Evolutionary conservation across 2,797 vertebrate species (phyloP).

Genomic region (Myotis pilosus): DNA sequence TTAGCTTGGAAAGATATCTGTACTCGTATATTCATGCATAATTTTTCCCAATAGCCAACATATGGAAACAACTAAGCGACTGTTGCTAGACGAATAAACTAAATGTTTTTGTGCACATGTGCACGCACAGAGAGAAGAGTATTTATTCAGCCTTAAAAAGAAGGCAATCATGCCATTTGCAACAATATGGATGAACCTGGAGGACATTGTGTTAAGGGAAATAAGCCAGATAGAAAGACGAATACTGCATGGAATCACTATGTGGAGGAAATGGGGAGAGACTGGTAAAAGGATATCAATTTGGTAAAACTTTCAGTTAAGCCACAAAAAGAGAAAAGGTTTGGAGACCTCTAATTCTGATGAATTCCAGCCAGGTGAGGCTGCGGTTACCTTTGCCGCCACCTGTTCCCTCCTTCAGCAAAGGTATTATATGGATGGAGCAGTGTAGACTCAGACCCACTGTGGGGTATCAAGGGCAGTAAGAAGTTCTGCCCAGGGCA

Average conservation of each 20-base stretch:
- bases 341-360: not conserved
- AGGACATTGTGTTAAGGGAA: not conserved
- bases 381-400: not conserved
- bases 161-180: not conserved
- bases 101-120: not conserved
- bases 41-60: not conserved
- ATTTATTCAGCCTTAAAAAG: not conserved
- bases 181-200: not conserved
- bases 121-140: not conserved
- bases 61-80: not conserved
- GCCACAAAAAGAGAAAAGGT: not conserved
- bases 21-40: not conserved
- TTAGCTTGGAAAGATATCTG: not conserved
- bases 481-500: not conserved
- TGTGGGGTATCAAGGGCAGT: not conserved
- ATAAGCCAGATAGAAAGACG: not conserved
- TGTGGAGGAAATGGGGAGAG: not conserved
- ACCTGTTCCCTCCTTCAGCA: not conserved
- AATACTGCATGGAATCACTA: not conserved
- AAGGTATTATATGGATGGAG: rapidly evolving
- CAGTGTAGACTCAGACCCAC: not conserved
- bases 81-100: not conserved
- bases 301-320: not conserved
- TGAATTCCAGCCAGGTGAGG: not conserved
- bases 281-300: not conserved